Conservation (phyloP, 2,888 invertebrate species). For the Teleiodes luculella region DNA sequence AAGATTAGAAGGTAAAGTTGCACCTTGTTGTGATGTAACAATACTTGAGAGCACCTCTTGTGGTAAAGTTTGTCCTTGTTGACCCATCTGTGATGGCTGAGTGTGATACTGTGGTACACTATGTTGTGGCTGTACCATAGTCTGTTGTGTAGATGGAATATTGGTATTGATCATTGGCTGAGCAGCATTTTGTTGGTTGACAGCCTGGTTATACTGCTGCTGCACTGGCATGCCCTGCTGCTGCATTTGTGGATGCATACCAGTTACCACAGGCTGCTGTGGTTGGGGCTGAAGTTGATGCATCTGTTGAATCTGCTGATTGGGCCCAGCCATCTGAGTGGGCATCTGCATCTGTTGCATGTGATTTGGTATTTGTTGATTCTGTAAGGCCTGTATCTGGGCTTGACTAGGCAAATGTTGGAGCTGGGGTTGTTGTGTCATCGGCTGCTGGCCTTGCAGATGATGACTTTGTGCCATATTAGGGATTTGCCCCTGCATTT, state of each 20-base stretch:
- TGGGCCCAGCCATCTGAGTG: conserved; percentile 60
- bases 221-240: conserved; percentile 72
- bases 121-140: conserved; percentile 72
- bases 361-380: conserved; percentile 77
- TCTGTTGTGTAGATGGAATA: conserved; percentile 69
- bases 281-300: conserved; percentile 73
- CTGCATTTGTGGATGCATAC: conserved; percentile 74
- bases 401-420: conserved; percentile 73
- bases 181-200: conserved; percentile 65
- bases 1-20: conserved; percentile 65
- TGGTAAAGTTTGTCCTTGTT: conserved; percentile 67
- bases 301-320: conserved; percentile 73
- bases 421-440: conserved; percentile 72
- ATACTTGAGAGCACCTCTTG: conserved; percentile 73
- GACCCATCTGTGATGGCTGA: conserved; percentile 57
- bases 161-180: conserved; percentile 68
- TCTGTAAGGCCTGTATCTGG: conserved; percentile 73
- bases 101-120: conserved; percentile 73
- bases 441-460: conserved; percentile 65
- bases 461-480: conserved; percentile 71
- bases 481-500: conserved; percentile 73
- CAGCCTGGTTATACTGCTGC: conserved; percentile 75
- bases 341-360: conserved; percentile 77
- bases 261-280: conserved; percentile 70
- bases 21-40: conserved; percentile 72